Evolutionary conservation across 2,888 invertebrate species (phyloP), one percentile per base, ranked within the genome.

Genomic region (Biston betularia): DNA sequence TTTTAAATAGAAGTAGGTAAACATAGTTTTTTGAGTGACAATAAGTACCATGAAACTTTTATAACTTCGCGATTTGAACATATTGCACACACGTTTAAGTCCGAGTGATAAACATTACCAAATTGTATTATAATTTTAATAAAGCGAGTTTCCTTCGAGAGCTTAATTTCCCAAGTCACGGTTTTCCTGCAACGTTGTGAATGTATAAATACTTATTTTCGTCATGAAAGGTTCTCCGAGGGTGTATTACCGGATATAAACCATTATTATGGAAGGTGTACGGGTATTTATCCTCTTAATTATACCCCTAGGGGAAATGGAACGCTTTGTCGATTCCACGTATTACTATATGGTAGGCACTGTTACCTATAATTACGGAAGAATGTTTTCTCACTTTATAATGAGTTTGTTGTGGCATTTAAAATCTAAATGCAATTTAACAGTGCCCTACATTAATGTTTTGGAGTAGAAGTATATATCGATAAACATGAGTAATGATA

Each of bases 251-350:
- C 35, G 49, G 49, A 50, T 50, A 34, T 34, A 50, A 50, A 50
- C 50, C 50, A 14, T 50, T 50, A 50, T 50, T 50, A 35, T 50
- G 9, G 11, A 11, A n/a, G 12, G 14, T 34, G 12, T 14, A 14
- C 35, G 53, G 15, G 53, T 53, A 53, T 40, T 53, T 33, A 58
- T 49, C 12, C 33, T 61, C 48, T 15, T 56, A 56, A 63, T 63
- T 49, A 63, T 44, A 42, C 50, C 56, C 49, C 44, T 10, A 35
- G 63, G 63, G 50, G 45, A 38, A 56, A 49, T 11, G 35, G 7
- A 53, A 45, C 35, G 46, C 54, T 61, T 61, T 61, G 54, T 46
- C 61, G 54, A 46, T 53, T 44, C 46, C 53, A 61, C 61, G 54
- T 54, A 35, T 50, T 45, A 56, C 33, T 49, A 6, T 15, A 15